phyloP scores from a whole-genome alignment of 1,140 invertebrate genomes.

The Batillaria attramentaria region DNA sequence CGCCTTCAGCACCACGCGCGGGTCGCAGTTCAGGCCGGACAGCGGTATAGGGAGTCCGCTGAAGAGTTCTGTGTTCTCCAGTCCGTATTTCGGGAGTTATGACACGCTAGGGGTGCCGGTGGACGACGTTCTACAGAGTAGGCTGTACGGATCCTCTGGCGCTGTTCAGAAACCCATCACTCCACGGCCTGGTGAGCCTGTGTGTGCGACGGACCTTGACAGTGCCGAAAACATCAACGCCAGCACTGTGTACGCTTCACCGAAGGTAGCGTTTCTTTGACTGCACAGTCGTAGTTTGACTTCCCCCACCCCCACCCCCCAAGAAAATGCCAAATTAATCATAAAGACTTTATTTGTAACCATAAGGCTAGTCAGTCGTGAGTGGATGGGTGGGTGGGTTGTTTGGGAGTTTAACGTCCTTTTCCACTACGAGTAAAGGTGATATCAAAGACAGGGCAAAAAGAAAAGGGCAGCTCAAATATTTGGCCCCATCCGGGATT shows the following conservation, averaged over 20 bases:
- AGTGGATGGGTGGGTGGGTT: too few relatives aligned
- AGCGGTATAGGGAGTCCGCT: slow-evolving; percentile 51
- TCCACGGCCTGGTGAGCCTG: slow-evolving; percentile 56
- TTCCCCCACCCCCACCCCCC: neutral
- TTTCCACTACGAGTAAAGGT: too few relatives aligned
- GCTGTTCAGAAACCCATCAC: slow-evolving; percentile 50
- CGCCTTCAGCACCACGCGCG: slow-evolving; percentile 53
- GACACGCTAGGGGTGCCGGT: slow-evolving; percentile 26
- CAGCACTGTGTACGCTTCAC: slow-evolving; percentile 20
- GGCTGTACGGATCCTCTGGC: slow-evolving; percentile 23
- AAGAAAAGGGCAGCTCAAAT: too few relatives aligned
- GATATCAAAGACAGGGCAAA: too few relatives aligned
- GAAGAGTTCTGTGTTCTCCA: slow-evolving; percentile 51
- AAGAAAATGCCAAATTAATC: neutral
- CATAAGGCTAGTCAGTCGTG: too few relatives aligned
- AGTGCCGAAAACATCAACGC: neutral
- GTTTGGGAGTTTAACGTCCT: too few relatives aligned
- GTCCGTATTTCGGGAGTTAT: slow-evolving; percentile 39
- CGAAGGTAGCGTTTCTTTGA: neutral
- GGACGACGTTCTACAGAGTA: neutral
- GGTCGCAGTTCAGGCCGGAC: slow-evolving; percentile 52
- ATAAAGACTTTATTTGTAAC: too few relatives aligned
- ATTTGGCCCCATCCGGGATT: too few relatives aligned
- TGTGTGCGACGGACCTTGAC: slow-evolving; percentile 43
- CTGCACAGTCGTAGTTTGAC: too few relatives aligned